Conservation (phyloP, 1,140 invertebrate genomes). For the Drosophila kikkawai region DNA sequence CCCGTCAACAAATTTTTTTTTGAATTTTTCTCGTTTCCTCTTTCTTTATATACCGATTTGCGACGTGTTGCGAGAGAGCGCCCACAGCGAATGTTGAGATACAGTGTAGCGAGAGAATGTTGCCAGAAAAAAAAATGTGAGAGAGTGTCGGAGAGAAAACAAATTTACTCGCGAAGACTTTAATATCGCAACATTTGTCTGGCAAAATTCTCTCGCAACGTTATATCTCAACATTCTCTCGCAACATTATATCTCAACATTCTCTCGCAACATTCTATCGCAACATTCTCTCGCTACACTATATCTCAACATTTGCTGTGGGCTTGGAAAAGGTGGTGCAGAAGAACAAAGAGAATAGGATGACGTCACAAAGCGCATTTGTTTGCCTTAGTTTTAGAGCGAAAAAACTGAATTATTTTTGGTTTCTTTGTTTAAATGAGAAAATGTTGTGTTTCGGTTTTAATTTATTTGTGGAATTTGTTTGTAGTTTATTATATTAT, state of each 20-base stretch:
- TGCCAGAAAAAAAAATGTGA: no score
- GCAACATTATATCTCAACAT: background rate
- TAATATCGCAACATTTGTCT: background rate
- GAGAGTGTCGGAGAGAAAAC: no score
- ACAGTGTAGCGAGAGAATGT: no score
- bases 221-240: background rate
- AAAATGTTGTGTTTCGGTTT: background rate
- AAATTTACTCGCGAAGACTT: no score
- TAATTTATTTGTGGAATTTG: background rate
- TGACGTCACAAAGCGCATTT: slow-evolving; percentile 4
- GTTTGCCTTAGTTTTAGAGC: background rate
- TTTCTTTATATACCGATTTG: background rate
- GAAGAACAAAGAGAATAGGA: background rate
- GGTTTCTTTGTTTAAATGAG: background rate
- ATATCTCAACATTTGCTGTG: background rate
- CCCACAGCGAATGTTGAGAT: no score
- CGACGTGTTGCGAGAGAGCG: no score
- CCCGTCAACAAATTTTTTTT: background rate
- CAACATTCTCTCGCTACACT: background rate
- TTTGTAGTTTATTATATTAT: no score
- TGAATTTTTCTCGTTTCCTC: background rate
- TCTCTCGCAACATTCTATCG: background rate
- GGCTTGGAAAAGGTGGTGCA: background rate
- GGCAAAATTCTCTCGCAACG: background rate
- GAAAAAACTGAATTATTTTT: background rate